Evolutionary conservation across 2,113 vertebrate genomes (phyloP), one percentile per base, ranked within the genome.

Genomic region (Calyptomena viridis): DNA sequence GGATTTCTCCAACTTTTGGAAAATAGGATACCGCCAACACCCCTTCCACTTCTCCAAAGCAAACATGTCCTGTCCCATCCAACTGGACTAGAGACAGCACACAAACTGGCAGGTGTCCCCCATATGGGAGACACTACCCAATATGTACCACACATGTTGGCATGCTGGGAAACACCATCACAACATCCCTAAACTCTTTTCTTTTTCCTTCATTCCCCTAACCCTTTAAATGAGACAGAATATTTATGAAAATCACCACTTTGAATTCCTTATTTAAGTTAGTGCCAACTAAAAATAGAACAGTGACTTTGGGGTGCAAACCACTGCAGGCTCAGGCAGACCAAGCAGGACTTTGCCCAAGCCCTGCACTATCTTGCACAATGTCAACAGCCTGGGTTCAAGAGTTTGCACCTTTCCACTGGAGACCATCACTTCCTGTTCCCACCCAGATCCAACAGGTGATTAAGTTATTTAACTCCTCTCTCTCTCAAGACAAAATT

Each of bases 161-260:
- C 0, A 0, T 16, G 40, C 58, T 44, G 8, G 24, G 18, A 62
- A 9, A 77, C 2, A 4, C 27, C 59, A 71, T 47, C 64, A 40
- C 22, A 52, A 47, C 22, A 69, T 19, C 31, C 30, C 20, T 12
- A 28, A 59, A 20, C 11, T 12, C 9, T 31, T n/a, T 37, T 28
- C 40, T n/a, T 68, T 55, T 62, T 12, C 56, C n/a, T 37, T 56
- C 20, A 21, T 56, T 27, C 5, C 8, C 3, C 4, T 33, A 77
- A 19, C 5, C 15, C 22, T 69, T 75, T 19, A 67, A 79, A 63
- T 60, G 55, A 85, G 11, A 19, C 33, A 68, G 12, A 52, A 21
- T 5, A 59, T n/a, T 79, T 59, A 68, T 46, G 17, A 31, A 71
- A 20, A 37, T 21, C 33, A 25, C 15, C 9, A 21, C 42, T 68